phyloP scores from a whole-genome alignment of 2,888 invertebrate genomes.

The Cotesia congregata region DNA sequence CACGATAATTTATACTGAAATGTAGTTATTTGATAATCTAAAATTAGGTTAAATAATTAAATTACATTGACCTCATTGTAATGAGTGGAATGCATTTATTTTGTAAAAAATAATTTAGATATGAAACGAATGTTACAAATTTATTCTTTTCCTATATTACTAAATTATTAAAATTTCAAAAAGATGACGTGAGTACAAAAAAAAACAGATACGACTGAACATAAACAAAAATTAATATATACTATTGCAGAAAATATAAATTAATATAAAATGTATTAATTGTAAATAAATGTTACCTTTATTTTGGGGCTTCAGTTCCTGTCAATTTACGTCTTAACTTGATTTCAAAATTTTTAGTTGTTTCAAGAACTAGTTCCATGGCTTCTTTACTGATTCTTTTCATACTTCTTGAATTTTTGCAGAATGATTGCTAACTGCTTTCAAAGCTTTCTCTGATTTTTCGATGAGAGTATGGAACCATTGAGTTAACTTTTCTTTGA shows the following conservation, averaged over 20 bases:
- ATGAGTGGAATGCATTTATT: too few species aligned
- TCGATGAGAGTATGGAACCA: constrained; percentile 58
- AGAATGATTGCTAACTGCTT: constrained; percentile 59
- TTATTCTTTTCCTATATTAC: not conserved
- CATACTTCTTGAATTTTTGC: constrained; percentile 60
- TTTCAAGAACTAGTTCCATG: constrained; percentile 62
- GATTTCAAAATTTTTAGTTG: constrained; percentile 60
- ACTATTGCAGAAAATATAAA: too few species aligned
- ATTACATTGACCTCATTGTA: too few species aligned
- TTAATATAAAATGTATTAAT: not conserved
- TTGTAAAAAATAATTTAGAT: too few species aligned
- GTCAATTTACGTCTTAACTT: constrained; percentile 57
- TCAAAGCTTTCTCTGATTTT: constrained; percentile 61
- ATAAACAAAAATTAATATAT: too few species aligned
- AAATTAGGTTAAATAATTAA: not conserved
- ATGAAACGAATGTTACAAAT: too few species aligned
- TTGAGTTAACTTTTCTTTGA: constrained; percentile 62
- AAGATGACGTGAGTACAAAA: not conserved
- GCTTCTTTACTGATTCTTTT: constrained; percentile 63
- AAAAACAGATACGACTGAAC: not conserved
- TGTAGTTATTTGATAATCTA: not conserved
- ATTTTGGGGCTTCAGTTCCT: constrained; percentile 38
- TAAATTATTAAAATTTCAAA: not conserved
- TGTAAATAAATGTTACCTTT: not conserved
- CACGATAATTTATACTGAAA: constrained; percentile 40